A percentile compares a stretch with the other conserved stretches of the same genome.
Evolutionary conservation across 2,797 vertebrate species (phyloP).

Genomic region (Rhynchotus rufescens): DNA sequence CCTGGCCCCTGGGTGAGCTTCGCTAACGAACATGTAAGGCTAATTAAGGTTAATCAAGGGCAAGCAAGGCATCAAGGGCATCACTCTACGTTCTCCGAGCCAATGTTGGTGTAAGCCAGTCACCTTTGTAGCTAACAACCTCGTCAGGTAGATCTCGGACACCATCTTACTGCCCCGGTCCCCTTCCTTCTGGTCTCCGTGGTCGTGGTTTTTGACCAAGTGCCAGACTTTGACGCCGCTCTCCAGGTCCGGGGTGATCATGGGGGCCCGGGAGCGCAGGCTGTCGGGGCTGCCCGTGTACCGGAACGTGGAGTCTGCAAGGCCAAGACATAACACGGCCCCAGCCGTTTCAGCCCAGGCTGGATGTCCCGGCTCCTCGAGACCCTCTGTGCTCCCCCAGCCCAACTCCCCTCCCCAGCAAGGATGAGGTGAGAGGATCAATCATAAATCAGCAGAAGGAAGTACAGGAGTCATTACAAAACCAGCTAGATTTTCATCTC

Average conservation of each 20-base stretch:
- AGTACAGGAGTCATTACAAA: slow-evolving; percentile 62
- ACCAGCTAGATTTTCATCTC: slow-evolving; percentile 60
- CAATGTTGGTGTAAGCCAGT: fast-evolving
- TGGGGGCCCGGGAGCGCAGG: slow-evolving; percentile 94
- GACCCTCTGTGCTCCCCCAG: neutral
- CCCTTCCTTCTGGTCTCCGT: slow-evolving; percentile 97
- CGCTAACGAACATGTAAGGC: neutral
- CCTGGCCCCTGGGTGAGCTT: fast-evolving
- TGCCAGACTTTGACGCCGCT: slow-evolving; percentile 98
- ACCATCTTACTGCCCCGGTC: slow-evolving; percentile 99
- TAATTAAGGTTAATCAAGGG: fast-evolving
- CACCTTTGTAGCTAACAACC: slow-evolving; percentile 95
- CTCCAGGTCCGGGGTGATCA: slow-evolving; percentile 98
- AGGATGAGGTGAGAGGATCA: neutral
- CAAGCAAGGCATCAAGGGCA: fast-evolving
- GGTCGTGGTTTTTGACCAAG: slow-evolving; percentile 98
- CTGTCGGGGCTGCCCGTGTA: slow-evolving; percentile 98
- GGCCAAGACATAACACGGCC: too few species aligned
- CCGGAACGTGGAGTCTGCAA: slow-evolving; percentile 93
- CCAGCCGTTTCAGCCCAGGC: neutral
- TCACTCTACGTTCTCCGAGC: fast-evolving
- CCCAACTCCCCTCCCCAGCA: neutral
- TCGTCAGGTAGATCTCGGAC: slow-evolving; percentile 97
- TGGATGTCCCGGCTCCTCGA: slow-evolving; percentile 7
- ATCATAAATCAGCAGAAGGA: slow-evolving; percentile 53